phyloP scores from a whole-genome alignment of 2,113 vertebrate genomes.

The Miniopterus natalensis region DNA sequence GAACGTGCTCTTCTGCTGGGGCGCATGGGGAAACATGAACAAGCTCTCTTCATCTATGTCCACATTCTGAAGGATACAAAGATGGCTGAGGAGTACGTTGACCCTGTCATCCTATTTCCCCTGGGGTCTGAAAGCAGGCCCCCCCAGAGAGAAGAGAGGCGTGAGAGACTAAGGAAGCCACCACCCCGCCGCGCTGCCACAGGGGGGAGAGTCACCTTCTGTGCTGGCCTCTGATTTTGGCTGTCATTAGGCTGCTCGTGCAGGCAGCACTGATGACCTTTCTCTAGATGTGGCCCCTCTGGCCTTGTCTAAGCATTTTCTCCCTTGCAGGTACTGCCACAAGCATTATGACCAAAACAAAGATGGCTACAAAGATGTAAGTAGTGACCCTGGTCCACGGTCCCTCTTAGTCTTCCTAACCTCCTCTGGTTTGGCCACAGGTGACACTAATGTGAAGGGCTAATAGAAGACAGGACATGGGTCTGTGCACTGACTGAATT shows the following conservation, averaged over 20 bases:
- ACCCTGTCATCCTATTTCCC: background rate
- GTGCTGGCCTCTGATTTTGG: background rate
- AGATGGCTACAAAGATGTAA: constrained; percentile 97
- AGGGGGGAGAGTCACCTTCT: accelerated
- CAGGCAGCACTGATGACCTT: background rate
- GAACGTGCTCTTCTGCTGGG: constrained; percentile 97
- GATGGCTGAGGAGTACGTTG: constrained; percentile 96
- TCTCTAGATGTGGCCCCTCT: background rate
- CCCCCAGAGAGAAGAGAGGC: background rate
- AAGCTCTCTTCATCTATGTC: constrained; percentile 99
- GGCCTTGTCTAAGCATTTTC: constrained; percentile 8
- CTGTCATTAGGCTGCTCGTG: accelerated
- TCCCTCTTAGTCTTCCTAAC: background rate
- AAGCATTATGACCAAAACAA: constrained; percentile 93
- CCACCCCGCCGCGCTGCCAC: background rate
- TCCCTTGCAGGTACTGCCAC: constrained; percentile 94
- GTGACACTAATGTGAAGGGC: background rate
- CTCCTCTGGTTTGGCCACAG: background rate
- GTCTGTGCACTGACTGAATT: background rate
- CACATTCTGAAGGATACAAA: constrained; percentile 95
- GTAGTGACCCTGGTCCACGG: constrained; percentile 79
- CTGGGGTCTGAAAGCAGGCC: background rate
- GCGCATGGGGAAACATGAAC: constrained; percentile 98
- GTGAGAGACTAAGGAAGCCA: background rate
- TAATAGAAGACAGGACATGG: background rate